A percentile compares a stretch with the other conserved stretches of the same genome.
These are phyloP conservation scores for Procambarus virginalis DNA, from an alignment of 1,140 invertebrate species.

Conservation along the genomic window DNA sequence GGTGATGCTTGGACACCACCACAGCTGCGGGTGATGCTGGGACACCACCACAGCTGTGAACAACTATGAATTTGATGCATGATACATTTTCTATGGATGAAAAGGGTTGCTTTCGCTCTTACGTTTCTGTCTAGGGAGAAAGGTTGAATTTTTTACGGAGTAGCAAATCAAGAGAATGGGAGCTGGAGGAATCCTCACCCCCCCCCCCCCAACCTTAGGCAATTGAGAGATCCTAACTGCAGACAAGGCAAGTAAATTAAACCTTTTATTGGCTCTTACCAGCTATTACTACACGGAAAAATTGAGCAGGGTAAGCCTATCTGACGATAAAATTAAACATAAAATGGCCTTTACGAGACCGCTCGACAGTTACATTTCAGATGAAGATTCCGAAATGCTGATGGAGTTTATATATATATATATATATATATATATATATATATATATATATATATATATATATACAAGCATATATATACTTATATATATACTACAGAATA, in stretches of 20 bases:
- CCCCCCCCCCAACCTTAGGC: background rate
- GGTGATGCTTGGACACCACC: too few relatives aligned
- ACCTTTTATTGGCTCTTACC: conserved; percentile 15
- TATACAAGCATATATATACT: too few relatives aligned
- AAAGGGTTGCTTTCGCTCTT: too few relatives aligned
- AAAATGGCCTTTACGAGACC: conserved; percentile 35
- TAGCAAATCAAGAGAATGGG: too few relatives aligned
- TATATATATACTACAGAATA: too few relatives aligned
- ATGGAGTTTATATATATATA: background rate
- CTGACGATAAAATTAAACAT: conserved; percentile 27
- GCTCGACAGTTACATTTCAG: background rate
- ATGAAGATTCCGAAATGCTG: background rate
- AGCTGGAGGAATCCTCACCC: too few relatives aligned
- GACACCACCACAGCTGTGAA: too few relatives aligned
- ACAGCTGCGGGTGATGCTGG: too few relatives aligned
- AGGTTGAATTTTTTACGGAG: too few relatives aligned
- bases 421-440: background rate
- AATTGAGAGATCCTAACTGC: conserved; percentile 24
- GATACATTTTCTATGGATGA: too few relatives aligned
- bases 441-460: background rate
- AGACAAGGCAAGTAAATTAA: conserved; percentile 24
- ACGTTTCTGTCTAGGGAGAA: too few relatives aligned
- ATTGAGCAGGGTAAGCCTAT: conserved; percentile 33
- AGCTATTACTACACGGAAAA: conserved; percentile 26
- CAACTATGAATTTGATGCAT: too few relatives aligned